Evolutionary conservation across 2,797 vertebrate species (phyloP), one percentile per base, ranked within the genome.

Genomic region (Peromyscus aztecus): DNA sequence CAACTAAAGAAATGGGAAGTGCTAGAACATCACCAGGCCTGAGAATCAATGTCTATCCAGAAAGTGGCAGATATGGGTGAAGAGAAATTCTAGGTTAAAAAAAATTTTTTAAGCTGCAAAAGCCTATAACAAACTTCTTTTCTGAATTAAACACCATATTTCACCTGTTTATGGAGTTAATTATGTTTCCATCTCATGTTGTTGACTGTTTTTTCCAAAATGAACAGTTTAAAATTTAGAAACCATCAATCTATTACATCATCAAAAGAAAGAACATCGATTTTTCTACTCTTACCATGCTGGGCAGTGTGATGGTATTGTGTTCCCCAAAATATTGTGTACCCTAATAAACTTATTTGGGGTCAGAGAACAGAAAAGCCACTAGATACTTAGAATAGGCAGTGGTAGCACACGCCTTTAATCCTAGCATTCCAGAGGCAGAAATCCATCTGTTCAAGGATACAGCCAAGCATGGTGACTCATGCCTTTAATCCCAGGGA

Each of bases 131-230:
- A 19, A 80, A 69, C 29, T 55, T 90, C 43, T 77, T 77, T 81
- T 61, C 92, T 93, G 40, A 94, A 75, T 88, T 88, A 84, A 91
- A 73, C 27, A 96, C 23, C 21, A 4, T 57, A 13, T 49, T 46
- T 69, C 13, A 29, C 6, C 37, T 71, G 40, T 37, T 57, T 61
- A 43, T 80, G 21, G 78, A 85, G 17, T 91, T 83, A 91, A 85
- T 43, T 89, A 37, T 34, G 80, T 29, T 43, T 57, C 3, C 61
- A 27, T 55, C 16, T 90, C 65, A 24, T 34, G 12, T 61, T 63
- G 40, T 46, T 92, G 85, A 46, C n/a, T 87, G 29, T 43, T 77
- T 84, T 76, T 78, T 94, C 24, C 21, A 75, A 49, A 65, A 63
- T 46, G 17, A 40, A 84, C 8, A 93, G 24, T 84, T 69, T 57